phyloP scores from a whole-genome alignment of 2,797 vertebrate genomes.

The Coregonus ussuriensis region DNA sequence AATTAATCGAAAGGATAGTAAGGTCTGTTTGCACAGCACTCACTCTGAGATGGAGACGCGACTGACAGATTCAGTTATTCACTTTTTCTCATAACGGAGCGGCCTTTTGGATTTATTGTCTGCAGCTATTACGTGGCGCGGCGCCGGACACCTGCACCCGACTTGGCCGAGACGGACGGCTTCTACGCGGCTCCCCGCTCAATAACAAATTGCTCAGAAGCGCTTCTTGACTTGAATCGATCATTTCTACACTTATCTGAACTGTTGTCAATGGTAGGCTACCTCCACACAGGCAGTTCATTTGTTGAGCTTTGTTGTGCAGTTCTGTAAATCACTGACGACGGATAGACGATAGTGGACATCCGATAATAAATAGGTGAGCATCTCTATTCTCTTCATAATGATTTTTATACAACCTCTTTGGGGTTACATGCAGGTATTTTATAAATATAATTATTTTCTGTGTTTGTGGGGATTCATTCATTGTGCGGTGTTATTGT shows the following conservation, averaged over 20 bases:
- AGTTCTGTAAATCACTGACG: slow-evolving; percentile 8
- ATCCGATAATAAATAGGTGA: slow-evolving; percentile 35
- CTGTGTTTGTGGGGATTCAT: neutral
- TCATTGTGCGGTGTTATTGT: neutral
- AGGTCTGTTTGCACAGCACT: slow-evolving; percentile 22
- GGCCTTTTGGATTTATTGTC: slow-evolving; percentile 23
- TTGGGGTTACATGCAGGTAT: neutral
- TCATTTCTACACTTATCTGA: neutral
- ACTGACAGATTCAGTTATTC: neutral
- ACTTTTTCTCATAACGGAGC: neutral
- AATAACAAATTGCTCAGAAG: slow-evolving; percentile 20
- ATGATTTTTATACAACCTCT: neutral
- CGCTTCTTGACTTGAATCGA: slow-evolving; percentile 23
- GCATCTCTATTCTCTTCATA: neutral
- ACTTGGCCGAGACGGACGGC: slow-evolving; percentile 27
- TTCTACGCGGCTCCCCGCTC: slow-evolving; percentile 16
- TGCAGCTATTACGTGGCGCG: slow-evolving; percentile 22
- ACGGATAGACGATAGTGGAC: neutral
- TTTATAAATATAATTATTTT: neutral
- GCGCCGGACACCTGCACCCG: slow-evolving; percentile 42
- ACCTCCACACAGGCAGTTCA: slow-evolving; percentile 23
- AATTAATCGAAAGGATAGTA: slow-evolving; percentile 37
- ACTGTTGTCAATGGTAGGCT: slow-evolving; percentile 2
- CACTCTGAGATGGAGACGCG: slow-evolving; percentile 35
- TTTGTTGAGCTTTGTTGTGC: slow-evolving; percentile 34